Evolutionary conservation across 2,797 vertebrate genomes (phyloP).

Genomic region (Zalophus californianus): DNA sequence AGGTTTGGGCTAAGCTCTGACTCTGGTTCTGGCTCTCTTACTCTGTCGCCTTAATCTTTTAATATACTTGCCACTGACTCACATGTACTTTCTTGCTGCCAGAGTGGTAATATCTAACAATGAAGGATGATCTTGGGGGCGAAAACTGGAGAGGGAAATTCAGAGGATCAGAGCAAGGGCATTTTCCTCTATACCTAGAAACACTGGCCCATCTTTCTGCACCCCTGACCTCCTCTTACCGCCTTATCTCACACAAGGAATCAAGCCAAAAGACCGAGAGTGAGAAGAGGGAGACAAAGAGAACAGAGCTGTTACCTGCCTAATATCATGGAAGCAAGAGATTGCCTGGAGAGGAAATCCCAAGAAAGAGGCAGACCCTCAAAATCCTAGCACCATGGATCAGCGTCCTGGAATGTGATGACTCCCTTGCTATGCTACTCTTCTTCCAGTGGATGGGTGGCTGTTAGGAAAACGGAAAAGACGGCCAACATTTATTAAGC

Average conservation of each 20-base stretch:
- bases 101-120: not conserved
- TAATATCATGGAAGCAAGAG: not conserved
- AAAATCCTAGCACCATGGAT: not conserved
- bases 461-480: not conserved
- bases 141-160: not conserved
- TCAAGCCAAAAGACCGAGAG: not conserved
- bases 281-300: conserved; percentile 25
- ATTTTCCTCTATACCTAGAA: not conserved
- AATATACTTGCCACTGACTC: not conserved
- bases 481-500: not conserved
- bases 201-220: not conserved
- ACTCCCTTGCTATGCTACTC: not conserved
- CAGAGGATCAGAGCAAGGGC: conserved; percentile 4
- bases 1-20: not conserved
- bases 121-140: not conserved
- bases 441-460: not conserved
- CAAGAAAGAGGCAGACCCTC: not conserved
- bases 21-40: conserved; percentile 25
- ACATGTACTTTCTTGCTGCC: conserved; percentile 27
- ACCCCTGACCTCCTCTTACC: not conserved
- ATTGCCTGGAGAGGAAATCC: not conserved
- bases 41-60: conserved; percentile 27
- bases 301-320: not conserved
- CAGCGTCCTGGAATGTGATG: not conserved
- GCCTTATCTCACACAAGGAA: conserved; percentile 15